These are phyloP conservation scores for Ctenomys sociabilis DNA, from an alignment of 2,113 vertebrate species.

Conservation along the genomic window DNA sequence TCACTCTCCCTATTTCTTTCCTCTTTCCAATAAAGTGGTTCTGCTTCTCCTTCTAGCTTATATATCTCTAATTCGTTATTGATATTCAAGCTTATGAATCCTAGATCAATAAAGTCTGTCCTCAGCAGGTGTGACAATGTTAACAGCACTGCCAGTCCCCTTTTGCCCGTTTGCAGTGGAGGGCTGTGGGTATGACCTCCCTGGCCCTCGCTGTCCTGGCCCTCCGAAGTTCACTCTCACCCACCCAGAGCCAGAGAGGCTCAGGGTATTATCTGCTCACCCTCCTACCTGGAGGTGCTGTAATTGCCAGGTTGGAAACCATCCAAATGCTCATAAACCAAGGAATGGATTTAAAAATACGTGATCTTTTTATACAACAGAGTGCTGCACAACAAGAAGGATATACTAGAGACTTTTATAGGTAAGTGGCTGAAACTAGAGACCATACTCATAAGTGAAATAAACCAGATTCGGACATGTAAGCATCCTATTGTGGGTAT, in stretches of 20 bases:
- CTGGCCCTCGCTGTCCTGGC: background rate
- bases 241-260: background rate
- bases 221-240: background rate
- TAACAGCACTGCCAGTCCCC: background rate
- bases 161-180: background rate
- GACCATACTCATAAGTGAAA: no score
- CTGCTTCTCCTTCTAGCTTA: background rate
- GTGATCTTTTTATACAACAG: no score
- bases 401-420: no score
- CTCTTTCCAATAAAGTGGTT: background rate
- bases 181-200: background rate
- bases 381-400: no score
- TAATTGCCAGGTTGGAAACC: background rate
- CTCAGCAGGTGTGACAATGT: background rate
- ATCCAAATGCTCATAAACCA: no score
- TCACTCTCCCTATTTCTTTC: background rate
- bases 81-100: background rate
- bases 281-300: background rate
- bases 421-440: no score
- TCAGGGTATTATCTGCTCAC: conserved; percentile 1
- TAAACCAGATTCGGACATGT: no score
- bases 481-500: no score
- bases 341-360: no score
- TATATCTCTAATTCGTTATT: background rate
- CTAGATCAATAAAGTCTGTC: background rate